phyloP scores from a whole-genome alignment of 2,797 vertebrate genomes.

The Sebastes itinus region DNA sequence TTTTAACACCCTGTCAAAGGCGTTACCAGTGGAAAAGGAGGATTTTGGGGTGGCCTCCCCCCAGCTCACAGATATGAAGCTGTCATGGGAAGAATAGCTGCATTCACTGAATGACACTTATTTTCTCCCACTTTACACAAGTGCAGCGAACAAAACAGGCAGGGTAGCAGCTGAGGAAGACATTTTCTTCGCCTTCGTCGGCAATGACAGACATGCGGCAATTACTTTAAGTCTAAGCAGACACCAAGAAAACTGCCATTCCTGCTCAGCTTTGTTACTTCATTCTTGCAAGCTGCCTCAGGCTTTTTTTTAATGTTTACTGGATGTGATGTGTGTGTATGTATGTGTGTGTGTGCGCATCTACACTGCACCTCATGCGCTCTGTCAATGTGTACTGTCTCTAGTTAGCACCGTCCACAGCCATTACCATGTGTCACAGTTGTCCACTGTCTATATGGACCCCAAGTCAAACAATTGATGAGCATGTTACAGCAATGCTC shows the following conservation, averaged over 20 bases:
- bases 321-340: conserved; percentile 5
- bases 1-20: conserved; percentile 97
- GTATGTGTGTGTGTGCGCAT: neutral
- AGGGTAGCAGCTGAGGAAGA: conserved; percentile 93
- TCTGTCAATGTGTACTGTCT: conserved; percentile 32
- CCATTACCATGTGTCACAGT: conserved; percentile 76
- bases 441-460: conserved; percentile 72
- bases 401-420: conserved; percentile 74
- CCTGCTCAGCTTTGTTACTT: conserved; percentile 89
- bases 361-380: neutral
- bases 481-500: neutral
- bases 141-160: conserved; percentile 95
- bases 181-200: conserved; percentile 88
- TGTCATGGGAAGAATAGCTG: conserved; percentile 98
- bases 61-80: conserved; percentile 97
- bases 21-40: conserved; percentile 89
- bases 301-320: conserved; percentile 42
- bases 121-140: conserved; percentile 98
- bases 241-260: conserved; percentile 88
- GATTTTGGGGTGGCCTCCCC: conserved; percentile 87
- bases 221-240: conserved; percentile 96
- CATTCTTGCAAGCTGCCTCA: conserved; percentile 72
- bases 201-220: conserved; percentile 94
- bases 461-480: neutral
- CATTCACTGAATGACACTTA: conserved; percentile 99